phyloP scores from a whole-genome alignment of 2,797 vertebrate genomes.

The Lepus townsendii region DNA sequence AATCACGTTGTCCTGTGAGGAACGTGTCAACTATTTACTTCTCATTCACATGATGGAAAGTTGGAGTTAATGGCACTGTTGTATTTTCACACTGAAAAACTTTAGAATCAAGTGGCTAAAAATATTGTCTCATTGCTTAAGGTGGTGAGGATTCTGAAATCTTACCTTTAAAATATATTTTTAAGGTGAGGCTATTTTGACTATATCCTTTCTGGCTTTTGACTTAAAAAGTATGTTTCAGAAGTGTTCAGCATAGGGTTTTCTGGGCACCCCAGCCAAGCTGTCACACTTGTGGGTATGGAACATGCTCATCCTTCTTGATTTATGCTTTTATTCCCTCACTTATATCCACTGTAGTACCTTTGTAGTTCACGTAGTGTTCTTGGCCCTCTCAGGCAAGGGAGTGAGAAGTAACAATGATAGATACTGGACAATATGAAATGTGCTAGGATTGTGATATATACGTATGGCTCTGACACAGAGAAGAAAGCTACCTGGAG shows the following conservation, averaged over 20 bases:
- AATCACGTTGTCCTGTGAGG: background rate
- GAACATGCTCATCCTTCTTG: background rate
- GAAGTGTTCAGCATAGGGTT: background rate
- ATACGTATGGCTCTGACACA: background rate
- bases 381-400: background rate
- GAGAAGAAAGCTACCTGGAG: background rate
- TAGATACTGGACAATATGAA: background rate
- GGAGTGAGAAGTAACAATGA: background rate
- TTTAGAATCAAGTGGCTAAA: slow-evolving; percentile 54
- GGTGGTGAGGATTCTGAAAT: background rate
- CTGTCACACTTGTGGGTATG: background rate
- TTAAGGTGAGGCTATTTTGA: background rate
- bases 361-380: background rate
- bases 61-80: background rate
- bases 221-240: background rate
- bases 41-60: slow-evolving; percentile 35
- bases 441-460: too few relatives aligned
- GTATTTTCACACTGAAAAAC: background rate
- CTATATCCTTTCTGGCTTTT: background rate
- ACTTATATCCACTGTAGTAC: background rate
- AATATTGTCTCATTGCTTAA: slow-evolving; percentile 41
- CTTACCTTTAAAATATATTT: background rate
- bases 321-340: background rate
- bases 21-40: background rate
- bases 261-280: background rate